Base-by-base conservation (phyloP, 2,797 vertebrate genomes). In the Anguilla megastoma region DNA sequence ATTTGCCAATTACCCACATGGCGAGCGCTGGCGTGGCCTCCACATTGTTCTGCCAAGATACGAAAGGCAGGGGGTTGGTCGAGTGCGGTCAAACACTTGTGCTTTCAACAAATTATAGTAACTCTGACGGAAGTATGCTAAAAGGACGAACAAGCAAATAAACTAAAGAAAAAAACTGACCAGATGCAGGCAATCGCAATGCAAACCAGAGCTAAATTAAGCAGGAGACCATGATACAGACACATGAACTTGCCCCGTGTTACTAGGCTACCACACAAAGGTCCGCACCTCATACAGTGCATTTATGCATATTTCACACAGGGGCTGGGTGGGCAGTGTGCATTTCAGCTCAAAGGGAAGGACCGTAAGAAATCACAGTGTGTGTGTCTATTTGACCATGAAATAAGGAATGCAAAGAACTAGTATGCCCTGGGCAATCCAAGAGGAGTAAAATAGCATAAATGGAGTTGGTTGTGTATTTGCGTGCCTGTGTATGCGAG, bases 191-290 rank as follows among this genome's bases (percentile, higher is more conserved):
- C 30, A 27, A 56, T 30, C 69, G 30, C 36, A 76, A 54, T 66
- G 10, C 85, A 74, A 27, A 76, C 2, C 9, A 60, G 27, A 9
- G 41, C 36, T 36, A 7, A 9, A 16, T 45, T 21, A 48, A 63
- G 83, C 21, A 18, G 69, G 84, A 80, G 27, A 36, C 69, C 69
- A n/a, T 2, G n/a, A 80, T 7, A 33, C 16, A 85, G 2, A 9
- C 33, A 60, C 12, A 30, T 66, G 92, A 93, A 92, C 92, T 92
- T 93, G 89, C 93, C 79, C 86, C 88, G 92, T 93, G 95, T 96
- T 95, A 95, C 95, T 95, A 96, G 95, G 95, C 93, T 95, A 96
- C 94, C 93, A 91, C 86, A 89, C 93, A 92, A 96, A 95, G 93
- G 93, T 92, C 93, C 94, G 93, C 92, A 91, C 95, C 92, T 92